A percentile compares a stretch with the other conserved stretches of the same genome.
These are phyloP conservation scores for Melinaea marsaeus DNA, from an alignment of 2,888 invertebrate species.

Conservation along the genomic window DNA sequence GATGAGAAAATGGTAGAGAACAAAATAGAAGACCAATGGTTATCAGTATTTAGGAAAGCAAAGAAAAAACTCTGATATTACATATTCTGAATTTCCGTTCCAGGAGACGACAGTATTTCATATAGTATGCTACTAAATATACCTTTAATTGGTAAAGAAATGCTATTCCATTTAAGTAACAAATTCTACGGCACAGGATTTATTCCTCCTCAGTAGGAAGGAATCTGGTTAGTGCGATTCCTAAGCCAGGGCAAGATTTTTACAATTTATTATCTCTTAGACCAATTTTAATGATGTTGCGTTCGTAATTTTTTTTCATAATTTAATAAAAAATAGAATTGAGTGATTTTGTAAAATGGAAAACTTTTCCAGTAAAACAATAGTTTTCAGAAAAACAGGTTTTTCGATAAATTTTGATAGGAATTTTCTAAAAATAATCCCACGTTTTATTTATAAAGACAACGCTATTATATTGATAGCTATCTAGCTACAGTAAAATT, in stretches of 20 bases:
- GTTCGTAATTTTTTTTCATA: constrained; percentile 24
- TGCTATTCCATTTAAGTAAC: constrained; percentile 1
- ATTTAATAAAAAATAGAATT: constrained; percentile 19
- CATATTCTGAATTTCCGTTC: constrained; percentile 2
- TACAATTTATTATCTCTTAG: background rate
- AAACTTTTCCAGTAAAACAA: constrained; percentile 20
- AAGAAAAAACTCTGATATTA: background rate
- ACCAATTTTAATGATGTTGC: constrained; percentile 18
- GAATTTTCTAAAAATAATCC: constrained; percentile 15
- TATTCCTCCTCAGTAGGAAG: constrained; percentile 6
- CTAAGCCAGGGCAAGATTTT: constrained; percentile 7
- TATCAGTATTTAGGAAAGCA: too few species aligned
- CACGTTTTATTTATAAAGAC: constrained; percentile 27
- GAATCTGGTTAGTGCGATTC: constrained; percentile 7
- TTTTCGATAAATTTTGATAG: constrained; percentile 9
- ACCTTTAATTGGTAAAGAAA: background rate
- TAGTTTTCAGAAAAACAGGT: constrained; percentile 25
- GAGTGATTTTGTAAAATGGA: constrained; percentile 26
- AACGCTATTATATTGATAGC: background rate
- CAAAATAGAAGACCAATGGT: too few species aligned
- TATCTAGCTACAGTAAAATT: too few species aligned
- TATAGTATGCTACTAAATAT: constrained; percentile 16
- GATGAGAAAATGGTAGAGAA: too few species aligned
- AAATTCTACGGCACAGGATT: background rate
- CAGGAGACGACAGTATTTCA: constrained; percentile 12